A percentile compares a stretch with the other conserved stretches of the same genome.
Conservation (phyloP, 1,140 invertebrate species). For the Drosophila mauritiana region DNA sequence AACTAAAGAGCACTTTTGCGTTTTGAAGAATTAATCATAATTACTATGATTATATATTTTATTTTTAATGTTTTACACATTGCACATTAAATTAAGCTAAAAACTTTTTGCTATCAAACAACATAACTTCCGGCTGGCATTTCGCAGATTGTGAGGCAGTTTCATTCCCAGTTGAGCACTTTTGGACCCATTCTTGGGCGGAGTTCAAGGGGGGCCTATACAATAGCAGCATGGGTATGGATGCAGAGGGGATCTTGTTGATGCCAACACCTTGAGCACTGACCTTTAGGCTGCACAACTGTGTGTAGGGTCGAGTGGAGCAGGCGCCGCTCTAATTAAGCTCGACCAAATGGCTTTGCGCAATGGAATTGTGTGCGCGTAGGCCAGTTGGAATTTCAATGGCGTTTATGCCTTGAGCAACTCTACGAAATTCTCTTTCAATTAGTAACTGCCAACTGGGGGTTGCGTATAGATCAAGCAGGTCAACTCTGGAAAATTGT, state of each 20-base stretch:
- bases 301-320: constrained; percentile 22
- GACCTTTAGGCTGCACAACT: constrained; percentile 50
- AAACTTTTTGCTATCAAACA: constrained; percentile 17
- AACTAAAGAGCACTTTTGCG: neutral
- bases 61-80: neutral
- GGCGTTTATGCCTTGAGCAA: constrained; percentile 25
- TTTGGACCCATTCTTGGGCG: constrained; percentile 10
- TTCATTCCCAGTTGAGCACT: constrained; percentile 7
- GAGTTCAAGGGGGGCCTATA: constrained; percentile 16
- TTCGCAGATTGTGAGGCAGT: neutral
- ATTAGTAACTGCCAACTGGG: constrained; percentile 19
- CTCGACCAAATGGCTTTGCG: constrained; percentile 66
- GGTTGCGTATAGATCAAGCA: neutral
- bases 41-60: neutral
- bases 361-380: constrained; percentile 47
- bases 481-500: neutral
- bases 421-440: constrained; percentile 19
- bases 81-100: neutral
- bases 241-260: constrained; percentile 5
- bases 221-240: neutral
- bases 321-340: constrained; percentile 61
- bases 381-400: constrained; percentile 22
- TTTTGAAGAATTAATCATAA: neutral
- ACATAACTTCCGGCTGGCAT: constrained; percentile 10
- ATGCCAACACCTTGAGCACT: constrained; percentile 61